A percentile compares a stretch with the other conserved stretches of the same genome.
phyloP scores from a whole-genome alignment of 2,797 vertebrate species.

The Sciurus vulgaris region DNA sequence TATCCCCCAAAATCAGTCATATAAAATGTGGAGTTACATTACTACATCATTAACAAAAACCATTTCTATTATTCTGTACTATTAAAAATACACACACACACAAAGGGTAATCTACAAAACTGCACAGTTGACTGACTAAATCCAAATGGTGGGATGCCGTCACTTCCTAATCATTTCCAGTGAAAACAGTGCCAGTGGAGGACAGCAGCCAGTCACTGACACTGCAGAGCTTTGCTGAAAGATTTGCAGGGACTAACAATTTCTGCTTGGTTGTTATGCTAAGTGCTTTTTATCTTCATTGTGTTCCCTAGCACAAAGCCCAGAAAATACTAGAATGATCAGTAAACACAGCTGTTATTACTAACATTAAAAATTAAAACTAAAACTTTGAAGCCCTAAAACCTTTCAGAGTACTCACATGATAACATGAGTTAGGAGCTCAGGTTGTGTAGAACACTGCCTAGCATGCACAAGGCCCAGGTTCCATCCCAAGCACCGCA shows the following conservation, averaged over 20 bases:
- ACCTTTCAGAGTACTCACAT: constrained; percentile 17
- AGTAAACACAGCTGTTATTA: background rate
- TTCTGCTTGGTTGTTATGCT: background rate
- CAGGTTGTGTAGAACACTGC: too few species aligned
- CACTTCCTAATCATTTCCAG: background rate
- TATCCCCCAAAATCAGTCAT: background rate
- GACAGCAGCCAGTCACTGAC: background rate
- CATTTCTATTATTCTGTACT: background rate
- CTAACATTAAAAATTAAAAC: constrained; percentile 3
- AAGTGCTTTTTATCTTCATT: background rate
- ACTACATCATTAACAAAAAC: constrained; percentile 24
- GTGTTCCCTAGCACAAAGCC: background rate
- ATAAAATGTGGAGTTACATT: constrained; percentile 25
- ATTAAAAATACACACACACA: background rate
- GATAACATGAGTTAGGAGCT: too few species aligned
- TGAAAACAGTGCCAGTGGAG: background rate
- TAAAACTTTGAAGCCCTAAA: background rate
- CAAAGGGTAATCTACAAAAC: background rate
- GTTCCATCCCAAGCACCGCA: background rate
- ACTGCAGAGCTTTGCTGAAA: background rate
- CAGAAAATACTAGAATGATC: background rate
- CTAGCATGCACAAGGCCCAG: too few species aligned
- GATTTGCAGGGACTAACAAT: background rate
- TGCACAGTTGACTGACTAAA: background rate
- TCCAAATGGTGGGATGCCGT: background rate